Evolutionary conservation across 1,140 invertebrate genomes (phyloP), one percentile per base, ranked within the genome.

Genomic region (Mercenaria mercenaria): DNA sequence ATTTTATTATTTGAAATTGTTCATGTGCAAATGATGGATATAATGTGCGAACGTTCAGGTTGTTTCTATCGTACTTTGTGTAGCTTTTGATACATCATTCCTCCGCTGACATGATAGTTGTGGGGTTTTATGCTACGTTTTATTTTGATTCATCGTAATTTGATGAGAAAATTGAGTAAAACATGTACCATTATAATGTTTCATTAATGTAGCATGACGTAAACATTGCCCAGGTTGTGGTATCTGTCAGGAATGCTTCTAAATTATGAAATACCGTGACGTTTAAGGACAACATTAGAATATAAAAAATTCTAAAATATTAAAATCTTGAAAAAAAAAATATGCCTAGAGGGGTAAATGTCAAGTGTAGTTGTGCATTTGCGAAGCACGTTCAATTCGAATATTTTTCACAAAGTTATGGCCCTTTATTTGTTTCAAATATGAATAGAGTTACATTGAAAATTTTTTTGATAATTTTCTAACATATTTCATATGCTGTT

Each of bases 91-190:
- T 72, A 72, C 67, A 72, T 72, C 67, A 72, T 37, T 72, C 34
- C 67, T 41, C 1, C 37, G 67, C 15, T 39, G 67, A 72, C 37
- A 41, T 72, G 67, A 72, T 72, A 72, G 37, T 72, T 72, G 32
- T 29, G 67, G 18, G 34, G 18, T 29, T 72, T 72, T 8, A 67
- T 39, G 26, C 6, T 34, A 39, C 32, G 3, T 15, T 72, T 72
- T 72, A 72, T 72, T 37, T 72, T 72, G 67, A 72, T 72, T 10
- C 37, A 72, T 72, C 29, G 67, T 39, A 72, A 72, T 72, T 72
- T 72, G 29, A 72, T 72, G 67, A 72, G 23, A 72, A 39, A 72
- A 72, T 72, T 18, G 29, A 39, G 34, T 15, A 20, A 72, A 72
- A 72, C 67, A 41, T 72, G 67, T 72, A 8, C 23, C 26, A 72